Conservation (phyloP, 2,797 vertebrate species). For the Adelosebastes latens region DNA sequence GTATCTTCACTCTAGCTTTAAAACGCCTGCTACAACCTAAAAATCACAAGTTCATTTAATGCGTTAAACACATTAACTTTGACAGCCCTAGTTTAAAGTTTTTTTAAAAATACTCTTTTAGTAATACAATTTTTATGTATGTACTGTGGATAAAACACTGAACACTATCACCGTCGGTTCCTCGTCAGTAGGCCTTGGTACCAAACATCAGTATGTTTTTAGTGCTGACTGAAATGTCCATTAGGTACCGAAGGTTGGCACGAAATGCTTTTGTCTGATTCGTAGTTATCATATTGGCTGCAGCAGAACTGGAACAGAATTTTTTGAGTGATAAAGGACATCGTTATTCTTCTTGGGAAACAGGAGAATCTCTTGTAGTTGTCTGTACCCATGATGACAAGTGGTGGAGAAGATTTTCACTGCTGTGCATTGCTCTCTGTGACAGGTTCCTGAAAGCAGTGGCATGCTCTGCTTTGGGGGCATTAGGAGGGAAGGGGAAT, state of each 20-base stretch:
- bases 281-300: neutral
- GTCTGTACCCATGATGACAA: conserved; percentile 2
- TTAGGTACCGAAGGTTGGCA: neutral
- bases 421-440: conserved; percentile 21
- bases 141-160: neutral
- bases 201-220: neutral
- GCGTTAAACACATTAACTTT: too few relatives aligned
- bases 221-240: neutral
- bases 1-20: too few relatives aligned
- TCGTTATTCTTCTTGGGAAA: neutral
- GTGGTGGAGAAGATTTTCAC: conserved; percentile 42
- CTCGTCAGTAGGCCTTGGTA: neutral
- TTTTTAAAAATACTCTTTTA: neutral
- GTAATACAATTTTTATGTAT: neutral
- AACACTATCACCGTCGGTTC: neutral
- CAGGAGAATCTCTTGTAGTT: neutral
- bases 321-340: neutral
- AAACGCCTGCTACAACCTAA: too few relatives aligned
- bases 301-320: neutral
- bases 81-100: too few relatives aligned
- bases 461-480: conserved; percentile 52
- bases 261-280: neutral
- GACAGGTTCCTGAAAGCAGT: conserved; percentile 59
- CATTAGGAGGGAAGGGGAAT: conserved; percentile 67
- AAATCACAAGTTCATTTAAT: too few relatives aligned